phyloP scores from a whole-genome alignment of 2,113 vertebrate genomes.

The Microtus ochrogaster region DNA sequence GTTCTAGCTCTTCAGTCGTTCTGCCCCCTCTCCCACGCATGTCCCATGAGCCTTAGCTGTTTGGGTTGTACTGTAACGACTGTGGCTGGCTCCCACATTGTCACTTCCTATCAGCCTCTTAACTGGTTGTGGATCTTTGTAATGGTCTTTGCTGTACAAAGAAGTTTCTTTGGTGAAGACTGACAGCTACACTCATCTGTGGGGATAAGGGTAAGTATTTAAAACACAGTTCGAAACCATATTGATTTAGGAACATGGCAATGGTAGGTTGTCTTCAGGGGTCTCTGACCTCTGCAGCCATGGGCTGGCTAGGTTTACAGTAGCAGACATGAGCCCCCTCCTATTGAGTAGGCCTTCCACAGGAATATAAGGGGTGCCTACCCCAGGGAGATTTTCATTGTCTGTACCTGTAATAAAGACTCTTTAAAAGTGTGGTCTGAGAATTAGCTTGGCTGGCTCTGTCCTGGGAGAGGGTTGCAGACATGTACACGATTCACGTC shows the following conservation, averaged over 20 bases:
- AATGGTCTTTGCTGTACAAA: neutral
- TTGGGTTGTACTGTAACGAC: neutral
- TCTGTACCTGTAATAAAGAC: neutral
- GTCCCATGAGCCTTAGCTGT: neutral
- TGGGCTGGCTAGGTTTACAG: neutral
- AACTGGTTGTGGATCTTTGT: neutral
- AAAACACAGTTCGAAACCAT: neutral
- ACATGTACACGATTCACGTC: neutral
- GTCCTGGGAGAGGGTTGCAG: neutral
- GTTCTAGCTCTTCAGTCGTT: neutral
- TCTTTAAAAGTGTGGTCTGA: neutral
- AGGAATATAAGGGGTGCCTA: neutral
- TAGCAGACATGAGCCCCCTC: neutral
- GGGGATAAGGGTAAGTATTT: neutral
- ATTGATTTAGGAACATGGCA: neutral
- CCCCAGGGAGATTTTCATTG: neutral
- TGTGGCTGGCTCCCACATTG: neutral
- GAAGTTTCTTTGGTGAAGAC: neutral
- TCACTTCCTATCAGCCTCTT: neutral
- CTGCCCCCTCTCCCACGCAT: neutral
- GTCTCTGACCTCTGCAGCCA: neutral
- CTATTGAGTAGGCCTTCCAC: neutral
- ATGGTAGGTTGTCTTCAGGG: neutral
- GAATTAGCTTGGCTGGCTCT: neutral
- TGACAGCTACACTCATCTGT: neutral